Percentiles rank a stretch among this genome's conserved stretches.
phyloP scores from a whole-genome alignment of 2,888 invertebrate genomes.

The Himalopsyche anomala region DNA sequence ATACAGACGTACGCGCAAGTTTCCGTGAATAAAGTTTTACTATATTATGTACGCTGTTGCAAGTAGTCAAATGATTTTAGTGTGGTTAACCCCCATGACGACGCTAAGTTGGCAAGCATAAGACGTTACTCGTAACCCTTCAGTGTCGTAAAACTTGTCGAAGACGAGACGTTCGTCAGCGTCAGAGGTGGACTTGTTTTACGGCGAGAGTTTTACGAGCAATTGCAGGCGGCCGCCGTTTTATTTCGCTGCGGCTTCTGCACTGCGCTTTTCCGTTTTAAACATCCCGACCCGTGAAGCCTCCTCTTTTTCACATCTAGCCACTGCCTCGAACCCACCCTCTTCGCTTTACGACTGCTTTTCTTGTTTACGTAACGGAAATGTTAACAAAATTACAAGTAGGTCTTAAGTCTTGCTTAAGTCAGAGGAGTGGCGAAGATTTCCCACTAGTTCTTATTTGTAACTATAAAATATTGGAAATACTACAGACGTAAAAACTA shows the following conservation, averaged over 20 bases:
- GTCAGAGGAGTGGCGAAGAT: no score
- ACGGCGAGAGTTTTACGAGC: conserved; percentile 41
- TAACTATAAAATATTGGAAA: no score
- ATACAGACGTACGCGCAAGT: no score
- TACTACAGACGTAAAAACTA: no score
- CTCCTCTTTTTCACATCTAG: conserved; percentile 22
- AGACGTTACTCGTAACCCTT: conserved; percentile 23
- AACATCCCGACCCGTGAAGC: conserved; percentile 29
- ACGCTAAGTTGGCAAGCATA: conserved; percentile 34
- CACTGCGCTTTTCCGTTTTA: conserved; percentile 42
- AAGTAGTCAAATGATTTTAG: conserved; percentile 35
- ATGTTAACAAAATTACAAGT: conserved; percentile 18
- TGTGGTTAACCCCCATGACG: conserved; percentile 18
- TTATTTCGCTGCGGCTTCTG: conserved; percentile 40
- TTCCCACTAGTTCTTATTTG: no score
- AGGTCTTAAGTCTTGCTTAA: not conserved
- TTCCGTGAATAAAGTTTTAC: no score
- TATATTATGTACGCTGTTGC: conserved; percentile 22
- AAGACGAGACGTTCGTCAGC: conserved; percentile 42
- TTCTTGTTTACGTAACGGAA: conserved; percentile 44
- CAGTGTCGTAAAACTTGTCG: conserved; percentile 33
- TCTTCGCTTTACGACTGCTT: conserved; percentile 39
- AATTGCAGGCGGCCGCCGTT: conserved; percentile 31
- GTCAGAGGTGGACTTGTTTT: conserved; percentile 35
- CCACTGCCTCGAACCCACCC: not conserved